phyloP scores from a whole-genome alignment of 2,113 vertebrate species.

The Noctilio leporinus region DNA sequence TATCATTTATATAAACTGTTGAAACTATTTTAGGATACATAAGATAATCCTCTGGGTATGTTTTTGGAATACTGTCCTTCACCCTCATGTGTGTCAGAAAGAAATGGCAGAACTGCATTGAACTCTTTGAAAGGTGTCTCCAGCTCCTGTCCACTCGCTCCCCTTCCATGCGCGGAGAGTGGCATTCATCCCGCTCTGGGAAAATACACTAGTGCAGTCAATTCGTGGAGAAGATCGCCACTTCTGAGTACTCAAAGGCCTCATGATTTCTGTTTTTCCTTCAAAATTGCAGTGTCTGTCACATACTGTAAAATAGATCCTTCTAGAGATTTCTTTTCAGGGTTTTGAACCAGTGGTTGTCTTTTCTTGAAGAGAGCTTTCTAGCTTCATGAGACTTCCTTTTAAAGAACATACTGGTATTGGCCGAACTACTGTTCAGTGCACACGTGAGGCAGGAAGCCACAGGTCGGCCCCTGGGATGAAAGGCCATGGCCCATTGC shows the following conservation, averaged over 20 bases:
- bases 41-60: background rate
- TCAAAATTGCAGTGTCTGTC: background rate
- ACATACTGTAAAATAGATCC: background rate
- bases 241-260: background rate
- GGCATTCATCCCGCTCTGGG: background rate
- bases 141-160: background rate
- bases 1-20: background rate
- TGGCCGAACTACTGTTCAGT: background rate
- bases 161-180: background rate
- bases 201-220: background rate
- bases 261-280: background rate
- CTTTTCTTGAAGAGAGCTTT: background rate
- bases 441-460: background rate
- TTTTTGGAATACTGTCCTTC: background rate
- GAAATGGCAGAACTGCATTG: background rate
- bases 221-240: background rate
- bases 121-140: background rate
- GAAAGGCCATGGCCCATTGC: background rate
- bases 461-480: background rate
- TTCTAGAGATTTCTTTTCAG: background rate
- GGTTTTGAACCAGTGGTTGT: background rate
- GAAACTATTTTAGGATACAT: background rate
- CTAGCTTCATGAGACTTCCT: background rate
- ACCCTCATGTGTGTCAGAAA: background rate
- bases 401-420: background rate